Evolutionary conservation across 1,140 invertebrate species (phyloP).

Genomic region (Tribolium madens): DNA sequence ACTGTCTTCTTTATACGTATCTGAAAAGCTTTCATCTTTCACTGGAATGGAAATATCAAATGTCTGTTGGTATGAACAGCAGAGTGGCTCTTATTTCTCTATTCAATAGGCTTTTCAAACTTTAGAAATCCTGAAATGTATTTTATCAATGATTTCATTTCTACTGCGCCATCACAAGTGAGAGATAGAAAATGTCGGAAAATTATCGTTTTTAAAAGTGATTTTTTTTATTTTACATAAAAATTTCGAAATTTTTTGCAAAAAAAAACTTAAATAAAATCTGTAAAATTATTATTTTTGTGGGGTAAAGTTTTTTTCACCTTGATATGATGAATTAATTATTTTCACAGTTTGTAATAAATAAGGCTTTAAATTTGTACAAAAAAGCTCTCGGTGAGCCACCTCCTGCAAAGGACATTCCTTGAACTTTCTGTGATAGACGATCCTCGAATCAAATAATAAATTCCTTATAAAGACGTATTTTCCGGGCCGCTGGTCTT

Average conservation of each 20-base stretch:
- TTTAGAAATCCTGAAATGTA: slow-evolving; percentile 22
- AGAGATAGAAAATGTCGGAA: not conserved
- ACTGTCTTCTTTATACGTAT: slow-evolving; percentile 3
- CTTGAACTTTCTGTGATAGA: slow-evolving; percentile 49
- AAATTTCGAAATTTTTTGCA: not conserved
- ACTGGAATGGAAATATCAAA: slow-evolving; percentile 13
- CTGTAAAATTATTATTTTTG: too few relatives aligned
- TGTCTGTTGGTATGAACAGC: slow-evolving; percentile 6
- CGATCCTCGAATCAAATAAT: slow-evolving; percentile 51
- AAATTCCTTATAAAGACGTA: slow-evolving; percentile 53
- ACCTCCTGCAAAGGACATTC: slow-evolving; percentile 39
- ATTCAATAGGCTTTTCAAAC: slow-evolving; percentile 29
- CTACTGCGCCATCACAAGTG: not conserved
- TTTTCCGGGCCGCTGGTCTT: slow-evolving; percentile 47
- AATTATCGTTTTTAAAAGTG: not conserved
- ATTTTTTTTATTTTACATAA: not conserved
- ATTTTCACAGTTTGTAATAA: too few relatives aligned
- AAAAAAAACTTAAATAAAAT: too few relatives aligned
- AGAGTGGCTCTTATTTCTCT: slow-evolving; percentile 13
- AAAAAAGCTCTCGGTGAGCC: too few relatives aligned
- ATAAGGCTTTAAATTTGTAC: too few relatives aligned
- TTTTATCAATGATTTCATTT: slow-evolving; percentile 26
- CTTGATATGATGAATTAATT: too few relatives aligned
- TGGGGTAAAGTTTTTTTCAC: too few relatives aligned
- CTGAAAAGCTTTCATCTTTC: slow-evolving; percentile 11